Evolutionary conservation across 2,113 vertebrate genomes (phyloP).

Genomic region (Rattus rattus): DNA sequence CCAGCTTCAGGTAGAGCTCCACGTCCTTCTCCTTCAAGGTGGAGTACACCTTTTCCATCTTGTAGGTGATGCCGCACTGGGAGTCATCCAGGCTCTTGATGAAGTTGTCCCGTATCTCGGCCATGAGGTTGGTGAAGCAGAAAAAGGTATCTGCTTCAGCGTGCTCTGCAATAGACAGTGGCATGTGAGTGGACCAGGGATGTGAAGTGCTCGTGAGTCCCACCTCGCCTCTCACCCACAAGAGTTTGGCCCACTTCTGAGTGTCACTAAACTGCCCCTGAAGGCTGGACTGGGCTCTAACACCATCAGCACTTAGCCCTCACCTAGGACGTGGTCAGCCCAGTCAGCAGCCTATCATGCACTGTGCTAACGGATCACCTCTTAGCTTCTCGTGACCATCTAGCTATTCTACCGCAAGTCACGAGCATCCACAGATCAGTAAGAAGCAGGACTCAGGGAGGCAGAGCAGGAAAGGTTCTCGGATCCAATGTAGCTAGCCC

Average conservation of each 20-base stretch:
- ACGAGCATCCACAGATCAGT: background rate
- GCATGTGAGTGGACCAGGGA: background rate
- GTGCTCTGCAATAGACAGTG: conserved; percentile 88
- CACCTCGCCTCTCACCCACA: background rate
- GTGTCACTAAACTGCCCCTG: background rate
- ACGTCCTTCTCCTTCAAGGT: conserved; percentile 95
- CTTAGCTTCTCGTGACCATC: background rate
- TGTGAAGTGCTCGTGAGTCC: accelerated
- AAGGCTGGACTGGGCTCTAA: background rate
- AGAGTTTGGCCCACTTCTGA: background rate
- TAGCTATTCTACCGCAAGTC: background rate
- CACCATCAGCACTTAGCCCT: background rate
- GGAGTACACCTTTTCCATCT: conserved; percentile 98
- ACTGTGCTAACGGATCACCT: background rate
- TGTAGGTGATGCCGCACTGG: conserved; percentile 97
- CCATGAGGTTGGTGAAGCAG: conserved; percentile 99
- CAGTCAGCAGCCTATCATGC: accelerated
- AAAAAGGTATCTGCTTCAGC: conserved; percentile 98
- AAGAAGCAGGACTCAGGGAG: background rate
- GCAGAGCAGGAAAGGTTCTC: background rate
- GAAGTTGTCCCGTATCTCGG: conserved; percentile 98
- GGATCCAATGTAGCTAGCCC: background rate
- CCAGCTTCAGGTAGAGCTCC: conserved; percentile 96
- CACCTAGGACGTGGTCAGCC: no score
- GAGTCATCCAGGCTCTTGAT: conserved; percentile 99